Base-by-base conservation (phyloP, 2,113 vertebrate species). In the Xerus inauris region DNA sequence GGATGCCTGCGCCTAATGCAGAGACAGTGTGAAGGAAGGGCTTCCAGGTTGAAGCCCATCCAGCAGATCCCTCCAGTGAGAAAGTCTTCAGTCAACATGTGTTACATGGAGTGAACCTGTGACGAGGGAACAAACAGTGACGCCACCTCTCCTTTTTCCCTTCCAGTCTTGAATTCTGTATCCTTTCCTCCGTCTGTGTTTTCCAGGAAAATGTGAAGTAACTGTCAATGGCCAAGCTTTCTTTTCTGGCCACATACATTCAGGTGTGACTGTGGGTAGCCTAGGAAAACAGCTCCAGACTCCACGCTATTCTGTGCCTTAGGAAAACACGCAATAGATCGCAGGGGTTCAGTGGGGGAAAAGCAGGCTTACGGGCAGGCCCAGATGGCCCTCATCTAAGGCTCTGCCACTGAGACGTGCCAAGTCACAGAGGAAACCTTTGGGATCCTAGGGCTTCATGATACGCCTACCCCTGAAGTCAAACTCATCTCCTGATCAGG, bases 401-500 rank as follows among this genome's bases (percentile, higher is more conserved):
- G 35, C 1, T 81, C 42, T 42, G 16, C 4, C 17, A 8, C 17
- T 51, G 26, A 35, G 45, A 24, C 16, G 24, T 9, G 28, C 28
- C 3, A 24, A 67, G 22, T 19, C 82, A 38, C 7, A 4, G 8
- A 19, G 14, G 47, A 45, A 54, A 8, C 5, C 3, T 42, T 2
- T 7, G 5, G 6, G 16, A 1, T 2, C 19, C 17, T 5, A 24
- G 17, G n/a, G 0, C 26, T 57, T 64, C 85, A 20, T 0, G 30
- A 20, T 5, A 10, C 10, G 1, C 8, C 72, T 59, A 42, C 51
- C 14, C 30, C 0, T 0, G 57, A 89, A 75, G 64, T 24, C 38
- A 42, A 65, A 59, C 49, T 91, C 40, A 28, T 16, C 35, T 85
- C 73, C 69, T 75, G 24, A 42, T 40, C 1, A 40, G 40, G 38